These are phyloP conservation scores for Pocota personata DNA, from an alignment of 2,888 invertebrate species.

Conservation along the genomic window DNA sequence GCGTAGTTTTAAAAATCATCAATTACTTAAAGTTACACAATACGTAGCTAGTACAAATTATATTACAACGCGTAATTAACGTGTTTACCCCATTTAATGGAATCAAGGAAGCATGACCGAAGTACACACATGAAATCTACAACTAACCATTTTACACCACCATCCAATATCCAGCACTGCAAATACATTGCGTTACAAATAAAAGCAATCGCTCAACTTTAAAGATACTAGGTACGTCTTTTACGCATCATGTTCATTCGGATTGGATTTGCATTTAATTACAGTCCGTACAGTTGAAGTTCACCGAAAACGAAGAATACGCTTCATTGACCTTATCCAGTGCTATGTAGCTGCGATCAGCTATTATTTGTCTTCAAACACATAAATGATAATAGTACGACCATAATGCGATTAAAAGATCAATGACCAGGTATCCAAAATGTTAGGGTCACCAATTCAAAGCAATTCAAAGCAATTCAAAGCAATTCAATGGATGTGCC, in stretches of 20 bases:
- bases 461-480: background rate
- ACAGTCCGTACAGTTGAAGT: background rate
- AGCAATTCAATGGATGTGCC: background rate
- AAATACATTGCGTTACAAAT: conserved; percentile 11
- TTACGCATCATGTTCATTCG: background rate
- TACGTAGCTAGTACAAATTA: background rate
- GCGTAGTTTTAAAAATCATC: conserved; percentile 23
- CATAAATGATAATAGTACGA: background rate
- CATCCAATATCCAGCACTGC: background rate
- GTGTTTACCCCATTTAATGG: background rate
- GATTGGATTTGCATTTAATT: conserved; percentile 47
- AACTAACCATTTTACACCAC: conserved; percentile 41
- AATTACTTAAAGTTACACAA: conserved; percentile 36
- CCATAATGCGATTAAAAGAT: conserved; percentile 27
- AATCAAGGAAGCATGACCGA: conserved; percentile 40
- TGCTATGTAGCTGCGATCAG: background rate
- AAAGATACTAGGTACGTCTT: background rate
- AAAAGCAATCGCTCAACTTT: conserved; percentile 11
- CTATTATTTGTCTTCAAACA: background rate
- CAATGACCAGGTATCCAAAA: conserved; percentile 28
- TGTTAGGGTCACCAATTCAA: conserved; percentile 13
- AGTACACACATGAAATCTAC: conserved; percentile 11
- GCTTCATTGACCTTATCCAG: conserved; percentile 18
- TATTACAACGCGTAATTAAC: background rate
- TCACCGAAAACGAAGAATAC: background rate